A percentile compares a stretch with the other conserved stretches of the same genome.
Conservation (phyloP, 2,888 invertebrate species). For the Melinaea menophilus region DNA sequence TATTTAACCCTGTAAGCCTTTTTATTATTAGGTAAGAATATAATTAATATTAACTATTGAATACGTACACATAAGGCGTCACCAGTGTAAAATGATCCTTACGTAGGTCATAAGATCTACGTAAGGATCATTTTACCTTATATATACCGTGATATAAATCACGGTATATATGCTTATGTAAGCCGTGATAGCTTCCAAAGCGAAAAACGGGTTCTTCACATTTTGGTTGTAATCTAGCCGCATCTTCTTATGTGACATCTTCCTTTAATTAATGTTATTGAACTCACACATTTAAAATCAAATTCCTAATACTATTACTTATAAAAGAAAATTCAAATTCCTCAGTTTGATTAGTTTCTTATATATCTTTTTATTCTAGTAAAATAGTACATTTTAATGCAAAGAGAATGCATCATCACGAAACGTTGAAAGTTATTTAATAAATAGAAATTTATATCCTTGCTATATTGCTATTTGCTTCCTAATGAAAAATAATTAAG, state of each 20-base stretch:
- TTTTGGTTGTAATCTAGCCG: slow-evolving; percentile 57
- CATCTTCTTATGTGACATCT: slow-evolving; percentile 72
- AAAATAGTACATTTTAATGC: too few relatives aligned
- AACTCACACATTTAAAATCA: slow-evolving; percentile 43
- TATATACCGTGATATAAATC: neutral
- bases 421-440: too few relatives aligned
- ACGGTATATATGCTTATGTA: neutral
- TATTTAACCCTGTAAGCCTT: slow-evolving; percentile 28
- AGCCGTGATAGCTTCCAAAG: slow-evolving; percentile 19
- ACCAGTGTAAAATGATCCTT: slow-evolving; percentile 16
- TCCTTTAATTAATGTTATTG: slow-evolving; percentile 70
- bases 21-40: slow-evolving; percentile 1
- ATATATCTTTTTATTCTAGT: neutral
- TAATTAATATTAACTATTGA: slow-evolving; percentile 50
- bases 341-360: slow-evolving; percentile 45
- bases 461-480: neutral
- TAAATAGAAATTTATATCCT: too few relatives aligned
- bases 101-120: neutral
- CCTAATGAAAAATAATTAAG: neutral
- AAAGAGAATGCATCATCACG: too few relatives aligned
- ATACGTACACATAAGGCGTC: slow-evolving; percentile 44
- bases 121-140: too few relatives aligned
- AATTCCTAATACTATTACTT: slow-evolving; percentile 43
- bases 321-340: slow-evolving; percentile 51
- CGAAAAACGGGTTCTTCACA: slow-evolving; percentile 43